A percentile compares a stretch with the other conserved stretches of the same genome.
Conservation (phyloP, 2,113 vertebrate species). For the Ia io region DNA sequence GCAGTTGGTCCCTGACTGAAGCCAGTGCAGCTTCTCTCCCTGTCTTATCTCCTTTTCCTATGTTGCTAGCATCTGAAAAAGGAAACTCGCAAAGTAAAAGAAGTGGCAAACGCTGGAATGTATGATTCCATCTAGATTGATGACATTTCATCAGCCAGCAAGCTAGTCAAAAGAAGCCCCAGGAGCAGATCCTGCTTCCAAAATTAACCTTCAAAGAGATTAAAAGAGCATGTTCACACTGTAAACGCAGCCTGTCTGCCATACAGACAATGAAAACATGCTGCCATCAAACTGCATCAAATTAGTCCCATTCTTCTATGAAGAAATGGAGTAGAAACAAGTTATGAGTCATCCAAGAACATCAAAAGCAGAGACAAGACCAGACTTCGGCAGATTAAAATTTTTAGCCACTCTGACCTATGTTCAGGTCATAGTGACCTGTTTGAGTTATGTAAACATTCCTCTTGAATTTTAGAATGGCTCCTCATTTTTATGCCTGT, state of each 20-base stretch:
- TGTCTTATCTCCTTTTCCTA: background rate
- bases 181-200: conserved; percentile 32
- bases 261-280: conserved; percentile 32
- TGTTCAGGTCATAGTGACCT: background rate
- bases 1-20: background rate
- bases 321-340: conserved; percentile 15
- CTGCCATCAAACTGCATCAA: conserved; percentile 12
- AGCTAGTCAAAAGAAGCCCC: conserved; percentile 8
- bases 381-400: background rate
- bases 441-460: background rate
- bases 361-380: conserved; percentile 1
- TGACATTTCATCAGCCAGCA: background rate
- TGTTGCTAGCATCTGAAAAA: background rate
- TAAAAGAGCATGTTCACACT: conserved; percentile 37
- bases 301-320: background rate
- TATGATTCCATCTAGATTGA: background rate
- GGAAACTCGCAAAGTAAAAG: background rate
- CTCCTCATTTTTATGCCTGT: background rate
- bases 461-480: conserved; percentile 1
- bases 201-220: conserved; percentile 50
- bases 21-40: background rate
- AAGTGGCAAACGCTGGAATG: background rate
- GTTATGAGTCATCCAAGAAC: conserved; percentile 22
- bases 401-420: background rate
- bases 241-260: conserved; percentile 12